Conservation (phyloP, 2,113 vertebrate genomes). For the zebrafish (Danio rerio) region DNA sequence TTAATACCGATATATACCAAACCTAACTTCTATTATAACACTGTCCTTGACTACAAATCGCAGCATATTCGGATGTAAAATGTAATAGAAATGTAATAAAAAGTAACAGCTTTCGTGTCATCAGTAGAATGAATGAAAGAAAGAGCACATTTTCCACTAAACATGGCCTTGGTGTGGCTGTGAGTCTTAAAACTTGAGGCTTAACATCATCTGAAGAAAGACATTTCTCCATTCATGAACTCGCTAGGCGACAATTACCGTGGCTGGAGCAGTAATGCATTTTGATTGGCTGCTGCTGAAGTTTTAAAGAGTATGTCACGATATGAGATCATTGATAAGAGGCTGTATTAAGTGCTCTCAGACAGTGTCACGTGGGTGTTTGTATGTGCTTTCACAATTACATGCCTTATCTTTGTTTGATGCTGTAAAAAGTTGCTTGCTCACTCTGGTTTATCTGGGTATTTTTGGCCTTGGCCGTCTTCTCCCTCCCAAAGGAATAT, state of each 20-base stretch:
- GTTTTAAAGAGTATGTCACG: background rate
- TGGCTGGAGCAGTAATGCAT: background rate
- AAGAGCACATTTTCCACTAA: background rate
- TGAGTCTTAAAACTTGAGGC: conserved; percentile 16
- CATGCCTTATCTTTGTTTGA: conserved; percentile 26
- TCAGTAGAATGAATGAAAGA: background rate
- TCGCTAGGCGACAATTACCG: conserved; percentile 16
- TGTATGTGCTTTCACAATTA: background rate
- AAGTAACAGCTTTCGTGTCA: background rate
- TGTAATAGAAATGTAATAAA: background rate
- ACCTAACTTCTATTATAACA: background rate
- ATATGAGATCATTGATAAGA: conserved; percentile 42
- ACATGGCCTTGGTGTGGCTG: background rate
- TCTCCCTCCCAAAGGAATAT: conserved; percentile 1
- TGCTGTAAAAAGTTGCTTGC: background rate
- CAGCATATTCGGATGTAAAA: background rate
- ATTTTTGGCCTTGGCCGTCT: conserved; percentile 1
- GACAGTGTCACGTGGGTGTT: background rate
- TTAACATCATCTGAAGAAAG: background rate
- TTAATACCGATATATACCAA: background rate
- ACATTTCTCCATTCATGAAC: conserved; percentile 49
- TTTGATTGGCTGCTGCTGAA: conserved; percentile 37
- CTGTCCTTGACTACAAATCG: background rate
- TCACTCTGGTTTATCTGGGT: background rate
- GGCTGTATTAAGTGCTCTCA: background rate